Percentiles rank a stretch among this genome's conserved stretches.
These are phyloP conservation scores for Argyrosomus japonicus DNA, from an alignment of 2,113 vertebrate species.

Conservation along the genomic window DNA sequence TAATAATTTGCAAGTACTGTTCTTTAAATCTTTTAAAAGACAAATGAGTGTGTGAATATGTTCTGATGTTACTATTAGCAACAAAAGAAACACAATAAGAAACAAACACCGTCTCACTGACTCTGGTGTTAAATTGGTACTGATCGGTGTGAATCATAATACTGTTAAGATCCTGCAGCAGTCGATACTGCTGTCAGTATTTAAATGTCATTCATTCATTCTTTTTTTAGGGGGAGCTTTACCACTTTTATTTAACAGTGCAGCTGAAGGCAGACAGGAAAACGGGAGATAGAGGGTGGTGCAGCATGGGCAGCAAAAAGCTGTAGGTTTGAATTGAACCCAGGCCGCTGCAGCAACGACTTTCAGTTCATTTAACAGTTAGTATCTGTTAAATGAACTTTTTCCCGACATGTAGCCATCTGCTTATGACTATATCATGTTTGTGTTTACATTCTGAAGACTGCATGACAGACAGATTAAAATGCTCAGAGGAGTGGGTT, in stretches of 20 bases:
- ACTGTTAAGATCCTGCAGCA: neutral
- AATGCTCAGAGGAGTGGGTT: neutral
- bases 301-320: too few species aligned
- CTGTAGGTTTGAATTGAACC: too few species aligned
- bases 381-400: neutral
- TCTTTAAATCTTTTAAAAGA: slow-evolving; percentile 31
- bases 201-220: neutral
- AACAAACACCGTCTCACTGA: too few species aligned
- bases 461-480: neutral
- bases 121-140: neutral
- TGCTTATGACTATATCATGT: slow-evolving; percentile 2
- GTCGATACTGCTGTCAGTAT: neutral
- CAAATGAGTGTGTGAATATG: neutral
- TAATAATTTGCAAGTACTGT: slow-evolving; percentile 23
- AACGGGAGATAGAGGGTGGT: too few species aligned
- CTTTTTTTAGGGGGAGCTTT: too few species aligned
- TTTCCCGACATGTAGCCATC: neutral
- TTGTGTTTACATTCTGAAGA: slow-evolving; percentile 4
- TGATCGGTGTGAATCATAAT: neutral
- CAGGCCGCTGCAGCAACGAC: too few species aligned
- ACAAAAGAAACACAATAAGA: too few species aligned
- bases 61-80: neutral
- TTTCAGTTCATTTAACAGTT: too few species aligned
- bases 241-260: too few species aligned
- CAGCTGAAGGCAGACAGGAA: too few species aligned